Evolutionary conservation across 2,888 invertebrate genomes (phyloP), one percentile per base, ranked within the genome.

Genomic region (Cetonia aurata): DNA sequence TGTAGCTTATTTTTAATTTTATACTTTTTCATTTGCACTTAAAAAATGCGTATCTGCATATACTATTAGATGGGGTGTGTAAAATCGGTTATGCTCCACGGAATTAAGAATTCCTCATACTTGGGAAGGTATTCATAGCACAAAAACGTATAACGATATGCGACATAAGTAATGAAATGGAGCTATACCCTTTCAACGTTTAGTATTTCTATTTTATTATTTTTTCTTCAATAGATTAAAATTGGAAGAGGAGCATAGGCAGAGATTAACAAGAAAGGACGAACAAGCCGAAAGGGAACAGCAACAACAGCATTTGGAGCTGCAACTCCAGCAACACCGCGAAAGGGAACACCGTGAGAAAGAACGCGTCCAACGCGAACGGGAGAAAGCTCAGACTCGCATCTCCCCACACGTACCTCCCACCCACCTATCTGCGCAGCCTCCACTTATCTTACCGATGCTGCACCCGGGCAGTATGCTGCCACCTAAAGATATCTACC

Each of bases 161-260:
- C 4, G 25, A 3, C 3, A 37, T 37, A 3, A 6, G 1, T 37
- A 37, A 37, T 37, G 10, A 9, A 37, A 10, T 37, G 37, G 4
- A 37, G 37, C 4, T 25, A 25, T 25, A 25, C 4, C 4, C 1
- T 25, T 25, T 4, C 4, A 37, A 3, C 10, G 8, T 37, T 6
- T 6, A 56, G 8, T 52, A 60, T 50, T 15, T 65, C 33, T 71
- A 37, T 9, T 37, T 37, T 37, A 37, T 37, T 37, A 1, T 37
- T 37, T 37, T 37, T 37, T 1, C 10, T 37, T 37, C 25, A 25
- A 55, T 77, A 89, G 91, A 78, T 83, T 91, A 78, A 92, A 92
- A 83, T 82, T 92, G 75, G 92, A 91, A 82, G 91, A 92, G 80
- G 91, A 91, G 78, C 91, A 91, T 78, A 84, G 91, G 70, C 87